Base-by-base conservation (phyloP, 2,888 invertebrate species). In the Itoplectis maculator region DNA sequence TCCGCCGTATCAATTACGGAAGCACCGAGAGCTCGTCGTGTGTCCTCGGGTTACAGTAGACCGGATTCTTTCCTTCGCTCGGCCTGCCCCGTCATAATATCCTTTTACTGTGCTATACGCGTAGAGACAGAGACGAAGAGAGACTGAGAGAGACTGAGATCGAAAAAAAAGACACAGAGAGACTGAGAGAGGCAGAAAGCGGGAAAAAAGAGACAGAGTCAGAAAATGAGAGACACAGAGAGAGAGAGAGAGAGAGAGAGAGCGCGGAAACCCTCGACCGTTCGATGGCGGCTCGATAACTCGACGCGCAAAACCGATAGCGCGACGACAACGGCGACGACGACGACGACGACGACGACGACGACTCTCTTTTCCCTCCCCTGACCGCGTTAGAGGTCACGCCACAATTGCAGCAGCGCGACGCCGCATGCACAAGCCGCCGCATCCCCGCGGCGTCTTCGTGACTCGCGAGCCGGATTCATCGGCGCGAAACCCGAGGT, bases 1-100 rank as follows among this genome's bases (percentile, higher is more conserved):
- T 56, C 69, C 63, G 69, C n/a, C 77, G 78, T 81, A 81, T 81
- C 77, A 77, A 81, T 81, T 81, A 81, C 81, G 77, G 76, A 77
- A 77, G 72, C 81, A 77, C 72, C 76, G 72, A 77, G 70, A 81
- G 76, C 66, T 66, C 18, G 61, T 61, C 61, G n/a, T n/a, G n/a
- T n/a, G 45, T 73, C 61, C 76, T 77, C 81, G 81, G 72, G 49
- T 81, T 81, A 81, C 81, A 42, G n/a, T 35, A 68, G 72, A 68
- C 81, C 72, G 76, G 72, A 73, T 81, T 77, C 66, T 81, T 72
- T 68, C 66, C 65, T 59, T 59, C 45, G 51, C 61, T 56, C 42
- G 47, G 76, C n/a, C n/a, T n/a, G n/a, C n/a, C n/a, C n/a, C n/a
- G n/a, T 78, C 51, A 51, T 69, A 78, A 78, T 69, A 78, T 66